A percentile compares a stretch with the other conserved stretches of the same genome.
phyloP scores from a whole-genome alignment of 1,140 invertebrate genomes.

The Hylyphantes graminicola region DNA sequence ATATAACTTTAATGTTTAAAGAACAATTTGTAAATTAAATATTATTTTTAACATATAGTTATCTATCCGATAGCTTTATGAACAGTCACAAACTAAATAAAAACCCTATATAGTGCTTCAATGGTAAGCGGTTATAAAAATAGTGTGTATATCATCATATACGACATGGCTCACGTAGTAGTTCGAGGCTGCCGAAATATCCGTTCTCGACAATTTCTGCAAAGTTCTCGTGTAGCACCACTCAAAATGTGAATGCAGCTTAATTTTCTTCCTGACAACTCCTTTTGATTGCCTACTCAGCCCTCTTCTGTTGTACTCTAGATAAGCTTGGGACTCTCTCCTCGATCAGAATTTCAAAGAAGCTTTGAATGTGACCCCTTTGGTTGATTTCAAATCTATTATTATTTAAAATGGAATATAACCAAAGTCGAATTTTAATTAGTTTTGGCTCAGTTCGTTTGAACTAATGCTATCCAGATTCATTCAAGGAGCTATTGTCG shows the following conservation, averaged over 20 bases:
- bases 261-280: not conserved
- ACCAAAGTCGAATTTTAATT: no score
- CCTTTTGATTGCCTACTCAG: not conserved
- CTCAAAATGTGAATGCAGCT: constrained; percentile 39
- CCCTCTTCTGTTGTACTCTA: constrained; percentile 16
- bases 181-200: constrained; percentile 39
- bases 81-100: no score
- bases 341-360: constrained; percentile 15
- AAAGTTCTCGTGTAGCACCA: constrained; percentile 39
- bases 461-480: no score
- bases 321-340: constrained; percentile 37
- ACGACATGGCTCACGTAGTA: not conserved
- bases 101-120: not conserved
- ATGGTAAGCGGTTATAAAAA: constrained; percentile 3
- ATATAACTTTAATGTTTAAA: no score
- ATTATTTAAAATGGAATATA: no score
- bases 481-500: no score
- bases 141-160: constrained; percentile 1
- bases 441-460: no score
- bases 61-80: no score
- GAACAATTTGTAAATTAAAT: no score
- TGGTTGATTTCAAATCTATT: no score
- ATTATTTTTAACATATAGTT: no score
- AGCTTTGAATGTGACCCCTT: no score
- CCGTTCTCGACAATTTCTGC: constrained; percentile 19